These are phyloP conservation scores for Penaeus vannamei DNA, from an alignment of 1,140 invertebrate genomes.

Conservation along the genomic window DNA sequence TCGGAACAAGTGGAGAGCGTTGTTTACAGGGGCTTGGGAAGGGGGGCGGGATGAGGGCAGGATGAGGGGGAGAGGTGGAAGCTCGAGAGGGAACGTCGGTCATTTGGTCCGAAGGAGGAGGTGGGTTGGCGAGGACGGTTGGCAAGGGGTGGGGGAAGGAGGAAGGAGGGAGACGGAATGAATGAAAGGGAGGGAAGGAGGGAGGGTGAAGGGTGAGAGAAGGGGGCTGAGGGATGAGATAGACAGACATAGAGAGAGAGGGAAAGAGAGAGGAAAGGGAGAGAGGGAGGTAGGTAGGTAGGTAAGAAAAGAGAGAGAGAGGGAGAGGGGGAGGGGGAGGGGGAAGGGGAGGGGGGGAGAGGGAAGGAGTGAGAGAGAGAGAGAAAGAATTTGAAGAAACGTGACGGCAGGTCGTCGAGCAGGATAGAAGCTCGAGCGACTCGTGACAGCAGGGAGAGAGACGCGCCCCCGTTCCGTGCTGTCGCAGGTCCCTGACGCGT, in stretches of 20 bases:
- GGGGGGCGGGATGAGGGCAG: too few species aligned
- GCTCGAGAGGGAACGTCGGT: too few species aligned
- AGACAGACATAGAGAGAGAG: too few species aligned
- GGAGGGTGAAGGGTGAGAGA: not conserved
- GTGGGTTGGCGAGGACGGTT: not conserved
- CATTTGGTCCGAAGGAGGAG: not conserved
- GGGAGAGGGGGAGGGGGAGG: not conserved
- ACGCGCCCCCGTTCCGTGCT: too few species aligned
- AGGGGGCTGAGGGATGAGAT: too few species aligned
- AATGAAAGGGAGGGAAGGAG: not conserved
- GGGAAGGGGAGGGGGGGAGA: conserved; percentile 1
- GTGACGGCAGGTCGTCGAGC: not conserved
- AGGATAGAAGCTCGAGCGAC: too few species aligned
- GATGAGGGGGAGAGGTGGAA: too few species aligned
- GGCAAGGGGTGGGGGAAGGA: not conserved
- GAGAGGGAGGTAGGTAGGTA: not conserved
- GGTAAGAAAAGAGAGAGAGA: not conserved
- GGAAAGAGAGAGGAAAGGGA: not conserved
- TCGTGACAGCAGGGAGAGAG: too few species aligned
- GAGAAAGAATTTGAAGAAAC: not conserved
- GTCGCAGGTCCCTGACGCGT: too few species aligned
- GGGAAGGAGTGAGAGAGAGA: not conserved
- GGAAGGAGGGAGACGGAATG: not conserved
- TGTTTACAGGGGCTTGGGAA: too few species aligned
- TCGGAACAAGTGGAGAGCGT: too few species aligned